These are phyloP conservation scores for Cyprinodon tularosa DNA, from an alignment of 2,113 vertebrate species.

Conservation along the genomic window DNA sequence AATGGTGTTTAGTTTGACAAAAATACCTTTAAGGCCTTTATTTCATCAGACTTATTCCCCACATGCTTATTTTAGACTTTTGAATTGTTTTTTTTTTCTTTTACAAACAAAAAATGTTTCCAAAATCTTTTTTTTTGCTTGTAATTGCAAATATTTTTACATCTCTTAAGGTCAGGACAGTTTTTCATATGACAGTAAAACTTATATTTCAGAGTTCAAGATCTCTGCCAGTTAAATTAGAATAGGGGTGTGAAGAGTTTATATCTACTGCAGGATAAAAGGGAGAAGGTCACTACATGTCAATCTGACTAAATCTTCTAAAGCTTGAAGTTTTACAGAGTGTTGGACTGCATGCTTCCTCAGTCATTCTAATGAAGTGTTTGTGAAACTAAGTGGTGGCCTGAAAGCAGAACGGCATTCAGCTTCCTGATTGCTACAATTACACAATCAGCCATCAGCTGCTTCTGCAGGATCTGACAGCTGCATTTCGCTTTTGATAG, in stretches of 20 bases:
- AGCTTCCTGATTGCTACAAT: constrained; percentile 78
- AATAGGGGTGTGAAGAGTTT: no score
- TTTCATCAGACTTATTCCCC: not conserved
- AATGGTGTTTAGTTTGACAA: no score
- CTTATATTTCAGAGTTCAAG: no score
- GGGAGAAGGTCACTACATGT: no score
- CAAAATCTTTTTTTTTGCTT: constrained; percentile 1
- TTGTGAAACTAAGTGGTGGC: constrained; percentile 41
- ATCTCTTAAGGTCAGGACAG: no score
- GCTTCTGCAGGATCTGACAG: constrained; percentile 68
- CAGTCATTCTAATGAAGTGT: constrained; percentile 36
- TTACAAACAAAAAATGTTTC: not conserved
- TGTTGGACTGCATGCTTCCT: constrained; percentile 8
- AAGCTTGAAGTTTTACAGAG: constrained; percentile 1
- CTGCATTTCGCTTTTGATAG: constrained; percentile 71
- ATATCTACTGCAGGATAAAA: no score
- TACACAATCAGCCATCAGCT: constrained; percentile 76
- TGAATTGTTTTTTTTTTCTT: constrained; percentile 4
- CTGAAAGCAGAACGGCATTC: constrained; percentile 62
- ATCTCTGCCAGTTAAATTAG: no score
- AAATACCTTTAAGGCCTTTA: no score
- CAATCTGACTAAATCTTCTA: not conserved
- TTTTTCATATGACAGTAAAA: no score
- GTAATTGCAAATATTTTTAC: no score
- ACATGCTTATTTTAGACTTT: not conserved